Base-by-base conservation (phyloP, 2,888 invertebrate genomes). In the Chromoteleia sp. region DNA sequence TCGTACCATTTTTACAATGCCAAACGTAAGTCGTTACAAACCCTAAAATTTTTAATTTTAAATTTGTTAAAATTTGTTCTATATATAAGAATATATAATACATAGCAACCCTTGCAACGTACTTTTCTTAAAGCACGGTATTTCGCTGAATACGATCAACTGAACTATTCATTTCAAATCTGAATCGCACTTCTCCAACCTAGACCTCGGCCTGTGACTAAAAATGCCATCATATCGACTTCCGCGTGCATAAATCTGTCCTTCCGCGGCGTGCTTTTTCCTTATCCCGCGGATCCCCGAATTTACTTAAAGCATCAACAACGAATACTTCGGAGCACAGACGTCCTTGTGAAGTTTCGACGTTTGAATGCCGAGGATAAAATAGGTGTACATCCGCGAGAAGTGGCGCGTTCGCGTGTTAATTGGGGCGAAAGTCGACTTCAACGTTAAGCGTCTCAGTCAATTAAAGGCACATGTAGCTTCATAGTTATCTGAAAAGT, bases 381-480 rank as follows among this genome's bases (percentile, higher is more conserved):
- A 75, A 81, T 76, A 54, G 39, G 65, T 52, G 56, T 74, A 61
- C 63, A 61, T 70, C 61, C 73, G 63, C 54, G 68, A 21, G 54
- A 63, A 75, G 70, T 52, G 41, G 45, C 61, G 59, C 54, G 29
- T 67, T 77, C 45, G 45, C 48, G 65, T 59, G 78, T 78, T 82
- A 77, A 81, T 81, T 73, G 74, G 77, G 68, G 50, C 78, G 63
- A 65, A 70, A 77, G 77, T 78, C 70, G 68, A 78, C 65, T 63
- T 29, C n/a, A 36, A 54, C 71, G 65, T 65, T 82, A 63, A 81
- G 77, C 48, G 73, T 74, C 71, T 50, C 70, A 82, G 82, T 82
- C 78, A 78, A 82, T 82, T 82, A 82, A 82, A 78, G 75, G 75
- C 71, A 78, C 82, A 78, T 67, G 71, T 48, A 78, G 75, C 54